Evolutionary conservation across 1,140 invertebrate genomes (phyloP), one percentile per base, ranked within the genome.

Genomic region (Hyles euphorbiae): DNA sequence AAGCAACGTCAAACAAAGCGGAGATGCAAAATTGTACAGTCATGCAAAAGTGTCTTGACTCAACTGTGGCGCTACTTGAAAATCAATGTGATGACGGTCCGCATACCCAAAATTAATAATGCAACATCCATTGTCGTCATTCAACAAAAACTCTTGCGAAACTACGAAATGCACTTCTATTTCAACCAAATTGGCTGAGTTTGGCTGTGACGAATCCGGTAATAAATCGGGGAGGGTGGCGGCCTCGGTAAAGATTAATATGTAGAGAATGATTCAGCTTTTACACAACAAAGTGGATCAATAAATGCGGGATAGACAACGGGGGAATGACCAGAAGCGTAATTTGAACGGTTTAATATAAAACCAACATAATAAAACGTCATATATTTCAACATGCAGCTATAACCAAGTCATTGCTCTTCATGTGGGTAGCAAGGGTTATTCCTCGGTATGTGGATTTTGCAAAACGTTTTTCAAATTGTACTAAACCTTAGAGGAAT

Each of bases 161-260:
- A 71, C 60, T 57, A 65, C 60, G 67, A 70, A 78, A 74, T 73
- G 68, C 65, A 66, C 63, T 69, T 53, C 45, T 56, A 66, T 68
- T 67, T n/a, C n/a, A n/a, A 56, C 40, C 50, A 65, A 66, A 67
- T 70, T 65, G 51, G 60, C 68, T 70, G 67, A 70, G 73, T 75
- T 67, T 73, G 54, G 71, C 70, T 70, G 76, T 75, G 65, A 72
- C 78, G 71, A 82, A 82, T 79, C 63, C 62, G 40, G 58, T 62
- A 68, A 78, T 67, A 62, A 65, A 67, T 57, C 58, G 45, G 12
- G 43, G 60, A 58, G 49, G 61, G 47, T 55, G 56, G 53, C 34
- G 8, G 55, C 51, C 60, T 56, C 62, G 63, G 56, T 34, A 61
- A 62, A 79, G 76, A 82, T 83, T 82, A 76, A 83, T 83, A 70